A percentile compares a stretch with the other conserved stretches of the same genome.
These are phyloP conservation scores for Brachionus calyciflorus DNA, from an alignment of 1,140 invertebrate species.

Conservation along the genomic window DNA sequence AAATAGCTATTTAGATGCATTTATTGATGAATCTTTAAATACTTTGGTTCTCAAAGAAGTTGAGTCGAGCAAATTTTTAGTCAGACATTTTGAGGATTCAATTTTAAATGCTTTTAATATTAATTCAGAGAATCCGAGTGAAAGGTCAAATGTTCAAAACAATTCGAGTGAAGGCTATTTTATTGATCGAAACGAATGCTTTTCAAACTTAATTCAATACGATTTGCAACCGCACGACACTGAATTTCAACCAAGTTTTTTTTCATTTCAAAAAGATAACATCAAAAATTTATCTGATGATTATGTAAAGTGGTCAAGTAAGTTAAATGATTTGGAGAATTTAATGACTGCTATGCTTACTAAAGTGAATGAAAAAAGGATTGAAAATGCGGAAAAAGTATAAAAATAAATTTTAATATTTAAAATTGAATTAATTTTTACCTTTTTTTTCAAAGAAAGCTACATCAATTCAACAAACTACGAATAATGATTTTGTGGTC, in stretches of 20 bases:
- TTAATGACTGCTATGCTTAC: constrained; percentile 20
- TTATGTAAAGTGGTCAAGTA: constrained; percentile 26
- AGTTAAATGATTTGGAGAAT: constrained; percentile 32
- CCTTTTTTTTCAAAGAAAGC: too few relatives aligned
- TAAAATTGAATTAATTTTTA: background rate
- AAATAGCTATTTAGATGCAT: constrained; percentile 15
- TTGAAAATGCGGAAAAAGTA: background rate
- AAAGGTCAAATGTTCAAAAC: background rate
- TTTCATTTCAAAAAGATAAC: constrained; percentile 27
- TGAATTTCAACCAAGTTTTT: constrained; percentile 34
- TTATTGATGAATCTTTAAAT: constrained; percentile 21
- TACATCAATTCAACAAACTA: too few relatives aligned
- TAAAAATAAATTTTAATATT: background rate
- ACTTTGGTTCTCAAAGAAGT: constrained; percentile 28
- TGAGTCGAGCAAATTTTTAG: constrained; percentile 36
- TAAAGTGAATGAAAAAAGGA: constrained; percentile 20
- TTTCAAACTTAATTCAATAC: constrained; percentile 38
- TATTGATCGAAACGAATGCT: background rate
- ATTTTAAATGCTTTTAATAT: background rate
- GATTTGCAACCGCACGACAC: constrained; percentile 34
- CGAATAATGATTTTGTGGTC: background rate
- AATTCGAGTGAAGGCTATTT: constrained; percentile 41
- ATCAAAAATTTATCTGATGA: constrained; percentile 22
- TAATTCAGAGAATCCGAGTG: background rate
- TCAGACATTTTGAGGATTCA: constrained; percentile 30